These are phyloP conservation scores for Andrena bicolor DNA, from an alignment of 2,888 invertebrate species.

Conservation along the genomic window DNA sequence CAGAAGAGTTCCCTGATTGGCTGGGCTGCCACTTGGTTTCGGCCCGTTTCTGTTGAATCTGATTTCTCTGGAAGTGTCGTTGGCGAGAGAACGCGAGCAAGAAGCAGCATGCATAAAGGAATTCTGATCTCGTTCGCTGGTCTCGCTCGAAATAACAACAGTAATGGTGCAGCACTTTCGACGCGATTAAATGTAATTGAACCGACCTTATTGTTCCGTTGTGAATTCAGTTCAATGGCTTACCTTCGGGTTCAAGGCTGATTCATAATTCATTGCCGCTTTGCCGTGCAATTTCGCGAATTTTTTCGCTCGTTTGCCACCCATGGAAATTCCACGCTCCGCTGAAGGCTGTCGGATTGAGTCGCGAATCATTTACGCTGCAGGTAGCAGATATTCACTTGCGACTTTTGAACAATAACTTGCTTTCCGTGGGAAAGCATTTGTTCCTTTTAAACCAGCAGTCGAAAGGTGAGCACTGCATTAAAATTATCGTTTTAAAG, in stretches of 20 bases:
- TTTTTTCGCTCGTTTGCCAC: not conserved
- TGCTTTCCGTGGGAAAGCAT: too few relatives aligned
- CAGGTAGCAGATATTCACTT: not conserved
- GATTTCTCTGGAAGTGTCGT: not conserved
- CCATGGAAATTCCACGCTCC: not conserved
- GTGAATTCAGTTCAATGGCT: constrained; percentile 48
- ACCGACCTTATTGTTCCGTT: constrained; percentile 51
- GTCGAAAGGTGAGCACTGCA: too few relatives aligned
- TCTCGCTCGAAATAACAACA: constrained; percentile 35
- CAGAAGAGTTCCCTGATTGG: not conserved
- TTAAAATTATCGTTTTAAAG: too few relatives aligned
- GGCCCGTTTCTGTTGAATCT: not conserved
- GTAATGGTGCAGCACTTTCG: constrained; percentile 47
- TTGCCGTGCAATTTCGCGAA: constrained; percentile 7
- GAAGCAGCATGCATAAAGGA: constrained; percentile 6
- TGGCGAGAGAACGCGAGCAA: not conserved
- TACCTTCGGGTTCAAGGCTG: constrained; percentile 57
- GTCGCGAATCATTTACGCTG: not conserved
- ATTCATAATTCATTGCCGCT: constrained; percentile 55
- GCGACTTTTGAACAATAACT: too few relatives aligned
- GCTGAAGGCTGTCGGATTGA: not conserved
- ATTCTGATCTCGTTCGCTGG: constrained; percentile 23
- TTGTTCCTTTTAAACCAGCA: too few relatives aligned
- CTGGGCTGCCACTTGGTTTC: too few relatives aligned
- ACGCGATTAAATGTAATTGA: constrained; percentile 55